phyloP scores from a whole-genome alignment of 2,797 vertebrate species.

The Prunella strophiata region DNA sequence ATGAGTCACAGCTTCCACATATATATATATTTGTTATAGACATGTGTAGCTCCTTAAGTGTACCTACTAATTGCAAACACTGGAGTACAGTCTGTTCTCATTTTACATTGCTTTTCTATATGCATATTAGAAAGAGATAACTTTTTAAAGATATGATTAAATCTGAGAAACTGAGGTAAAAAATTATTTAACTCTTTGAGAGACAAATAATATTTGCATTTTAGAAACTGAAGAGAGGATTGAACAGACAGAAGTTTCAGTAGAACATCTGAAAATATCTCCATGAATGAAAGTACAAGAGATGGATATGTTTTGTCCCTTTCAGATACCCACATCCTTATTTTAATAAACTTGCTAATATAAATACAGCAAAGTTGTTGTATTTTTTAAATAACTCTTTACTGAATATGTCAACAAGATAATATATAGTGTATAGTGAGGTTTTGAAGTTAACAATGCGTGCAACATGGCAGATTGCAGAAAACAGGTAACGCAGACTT shows the following conservation, averaged over 20 bases:
- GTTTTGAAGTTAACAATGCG: slow-evolving; percentile 75
- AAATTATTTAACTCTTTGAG: background rate
- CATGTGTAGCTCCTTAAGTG: background rate
- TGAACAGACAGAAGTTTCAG: background rate
- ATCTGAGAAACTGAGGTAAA: background rate
- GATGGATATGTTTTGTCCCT: background rate
- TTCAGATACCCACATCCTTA: background rate
- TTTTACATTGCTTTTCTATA: background rate
- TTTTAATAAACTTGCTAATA: slow-evolving; percentile 62
- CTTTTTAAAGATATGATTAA: background rate
- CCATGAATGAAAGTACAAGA: background rate
- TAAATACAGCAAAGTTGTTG: slow-evolving; percentile 68
- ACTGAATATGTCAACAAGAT: slow-evolving; percentile 80
- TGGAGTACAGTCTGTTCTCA: background rate
- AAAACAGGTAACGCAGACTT: slow-evolving; percentile 66
- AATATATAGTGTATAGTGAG: slow-evolving; percentile 79
- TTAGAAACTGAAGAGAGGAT: background rate
- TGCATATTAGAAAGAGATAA: background rate
- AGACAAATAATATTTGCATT: background rate
- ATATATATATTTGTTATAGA: background rate
- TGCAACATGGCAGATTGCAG: slow-evolving; percentile 70
- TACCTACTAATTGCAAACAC: background rate
- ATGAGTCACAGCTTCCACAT: background rate
- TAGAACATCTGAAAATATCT: background rate
- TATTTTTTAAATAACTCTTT: slow-evolving; percentile 79